phyloP scores from a whole-genome alignment of 2,113 vertebrate species.

The Eleginops maclovinus region DNA sequence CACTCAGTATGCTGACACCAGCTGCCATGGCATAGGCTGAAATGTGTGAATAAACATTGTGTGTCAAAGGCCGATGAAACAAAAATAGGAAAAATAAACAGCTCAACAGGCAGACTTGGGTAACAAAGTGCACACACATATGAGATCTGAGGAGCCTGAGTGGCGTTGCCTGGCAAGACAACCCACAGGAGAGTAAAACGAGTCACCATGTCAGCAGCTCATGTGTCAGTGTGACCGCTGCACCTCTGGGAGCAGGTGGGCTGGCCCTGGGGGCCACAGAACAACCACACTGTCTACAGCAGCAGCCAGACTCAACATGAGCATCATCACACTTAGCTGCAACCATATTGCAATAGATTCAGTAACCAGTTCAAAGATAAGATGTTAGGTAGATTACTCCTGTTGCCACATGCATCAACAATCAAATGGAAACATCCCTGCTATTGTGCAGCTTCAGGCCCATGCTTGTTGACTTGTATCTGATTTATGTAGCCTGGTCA shows the following conservation, averaged over 20 bases:
- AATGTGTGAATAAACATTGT: slow-evolving; percentile 63
- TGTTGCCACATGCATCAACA: slow-evolving; percentile 6
- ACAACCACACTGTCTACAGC: slow-evolving; percentile 15
- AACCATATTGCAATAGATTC: neutral
- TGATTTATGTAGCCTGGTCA: slow-evolving; percentile 34
- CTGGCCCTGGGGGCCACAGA: slow-evolving; percentile 9
- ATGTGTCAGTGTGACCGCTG: slow-evolving; percentile 43
- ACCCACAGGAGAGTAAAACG: slow-evolving; percentile 34
- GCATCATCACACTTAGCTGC: neutral
- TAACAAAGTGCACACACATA: slow-evolving; percentile 34
- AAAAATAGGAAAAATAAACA: slow-evolving; percentile 10
- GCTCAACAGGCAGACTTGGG: neutral
- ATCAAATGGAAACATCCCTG: slow-evolving; percentile 8
- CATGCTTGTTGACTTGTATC: slow-evolving; percentile 1
- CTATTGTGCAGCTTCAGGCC: neutral
- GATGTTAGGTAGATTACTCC: neutral
- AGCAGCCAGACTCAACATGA: neutral
- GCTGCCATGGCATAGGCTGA: slow-evolving; percentile 90
- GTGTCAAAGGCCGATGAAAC: slow-evolving; percentile 51
- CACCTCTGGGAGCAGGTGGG: slow-evolving; percentile 57
- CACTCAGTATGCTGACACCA: slow-evolving; percentile 88
- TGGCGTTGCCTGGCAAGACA: slow-evolving; percentile 57
- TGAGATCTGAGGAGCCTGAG: slow-evolving; percentile 25
- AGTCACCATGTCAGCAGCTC: slow-evolving; percentile 55
- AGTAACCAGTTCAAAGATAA: neutral